Percentiles rank a stretch among this genome's conserved stretches.
Conservation (phyloP, 2,888 invertebrate genomes). For the Exocentrus adspersus region DNA sequence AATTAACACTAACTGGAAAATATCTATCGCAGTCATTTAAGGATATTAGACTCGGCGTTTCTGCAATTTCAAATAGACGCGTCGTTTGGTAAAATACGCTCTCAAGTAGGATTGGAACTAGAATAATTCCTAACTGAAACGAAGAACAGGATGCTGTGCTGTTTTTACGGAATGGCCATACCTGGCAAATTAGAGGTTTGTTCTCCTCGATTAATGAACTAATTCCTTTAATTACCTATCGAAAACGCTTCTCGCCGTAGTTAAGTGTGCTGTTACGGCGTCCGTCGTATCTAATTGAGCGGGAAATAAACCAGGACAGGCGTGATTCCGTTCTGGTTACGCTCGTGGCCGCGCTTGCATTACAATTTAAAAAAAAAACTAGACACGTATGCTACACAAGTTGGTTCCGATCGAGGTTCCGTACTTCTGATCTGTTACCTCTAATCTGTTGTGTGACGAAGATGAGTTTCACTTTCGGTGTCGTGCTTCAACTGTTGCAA, state of each 20-base stretch:
- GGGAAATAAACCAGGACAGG: conserved; percentile 14
- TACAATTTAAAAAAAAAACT: background rate
- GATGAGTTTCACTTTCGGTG: too few relatives aligned
- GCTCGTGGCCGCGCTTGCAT: background rate
- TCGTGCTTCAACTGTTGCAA: too few relatives aligned
- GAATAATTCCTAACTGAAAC: too few relatives aligned
- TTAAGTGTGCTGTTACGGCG: background rate
- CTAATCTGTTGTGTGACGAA: too few relatives aligned
- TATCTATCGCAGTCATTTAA: background rate
- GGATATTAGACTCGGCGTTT: background rate
- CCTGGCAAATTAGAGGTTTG: conserved; percentile 14
- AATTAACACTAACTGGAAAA: background rate
- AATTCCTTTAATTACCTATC: conserved; percentile 21
- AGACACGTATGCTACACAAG: too few relatives aligned
- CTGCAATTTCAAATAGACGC: too few relatives aligned
- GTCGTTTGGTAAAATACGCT: too few relatives aligned
- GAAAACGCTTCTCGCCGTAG: background rate
- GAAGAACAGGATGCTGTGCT: conserved; percentile 17
- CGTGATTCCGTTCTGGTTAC: conserved; percentile 6
- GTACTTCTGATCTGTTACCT: too few relatives aligned
- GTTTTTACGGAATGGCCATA: too few relatives aligned
- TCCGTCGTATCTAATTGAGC: conserved; percentile 3
- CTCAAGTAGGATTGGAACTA: too few relatives aligned
- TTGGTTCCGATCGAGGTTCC: too few relatives aligned
- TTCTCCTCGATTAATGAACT: conserved; percentile 6